phyloP scores from a whole-genome alignment of 2,888 invertebrate genomes.

The Eubasilissa splendida region DNA sequence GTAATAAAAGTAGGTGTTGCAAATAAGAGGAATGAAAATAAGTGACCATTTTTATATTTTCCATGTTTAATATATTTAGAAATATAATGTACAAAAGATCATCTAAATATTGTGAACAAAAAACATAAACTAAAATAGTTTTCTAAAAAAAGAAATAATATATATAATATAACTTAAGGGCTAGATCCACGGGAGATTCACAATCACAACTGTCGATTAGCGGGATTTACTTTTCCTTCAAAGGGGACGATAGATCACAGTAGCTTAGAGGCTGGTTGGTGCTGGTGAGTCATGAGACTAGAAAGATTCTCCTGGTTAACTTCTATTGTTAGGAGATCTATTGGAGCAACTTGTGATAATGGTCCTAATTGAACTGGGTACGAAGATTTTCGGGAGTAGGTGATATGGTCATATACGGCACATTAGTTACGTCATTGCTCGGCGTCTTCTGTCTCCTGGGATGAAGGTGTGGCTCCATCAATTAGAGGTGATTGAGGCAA shows the following conservation, averaged over 20 bases:
- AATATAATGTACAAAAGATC: too few relatives aligned
- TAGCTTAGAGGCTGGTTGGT: neutral
- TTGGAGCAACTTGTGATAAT: conserved; percentile 66
- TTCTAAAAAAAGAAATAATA: too few relatives aligned
- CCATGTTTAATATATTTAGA: too few relatives aligned
- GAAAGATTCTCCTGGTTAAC: conserved; percentile 53
- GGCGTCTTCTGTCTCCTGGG: conserved; percentile 30
- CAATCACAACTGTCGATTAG: conserved; percentile 35
- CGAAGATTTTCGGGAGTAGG: conserved; percentile 51
- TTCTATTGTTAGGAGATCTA: conserved; percentile 1
- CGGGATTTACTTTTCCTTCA: conserved; percentile 45
- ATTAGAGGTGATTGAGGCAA: conserved; percentile 43
- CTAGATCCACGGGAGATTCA: conserved; percentile 48
- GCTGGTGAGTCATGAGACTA: conserved; percentile 59
- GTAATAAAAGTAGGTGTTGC: too few relatives aligned
- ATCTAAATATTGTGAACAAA: too few relatives aligned
- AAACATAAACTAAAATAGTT: too few relatives aligned
- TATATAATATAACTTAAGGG: conserved; percentile 48
- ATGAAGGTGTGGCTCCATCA: conserved; percentile 24
- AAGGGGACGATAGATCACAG: conserved; percentile 32
- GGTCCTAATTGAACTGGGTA: conserved; percentile 44
- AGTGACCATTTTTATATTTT: too few relatives aligned
- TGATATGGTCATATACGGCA: conserved; percentile 18
- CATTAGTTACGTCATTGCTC: too few relatives aligned
- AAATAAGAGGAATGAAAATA: too few relatives aligned